Base-by-base conservation (phyloP, 2,888 invertebrate species). In the Ischnura elegans region DNA sequence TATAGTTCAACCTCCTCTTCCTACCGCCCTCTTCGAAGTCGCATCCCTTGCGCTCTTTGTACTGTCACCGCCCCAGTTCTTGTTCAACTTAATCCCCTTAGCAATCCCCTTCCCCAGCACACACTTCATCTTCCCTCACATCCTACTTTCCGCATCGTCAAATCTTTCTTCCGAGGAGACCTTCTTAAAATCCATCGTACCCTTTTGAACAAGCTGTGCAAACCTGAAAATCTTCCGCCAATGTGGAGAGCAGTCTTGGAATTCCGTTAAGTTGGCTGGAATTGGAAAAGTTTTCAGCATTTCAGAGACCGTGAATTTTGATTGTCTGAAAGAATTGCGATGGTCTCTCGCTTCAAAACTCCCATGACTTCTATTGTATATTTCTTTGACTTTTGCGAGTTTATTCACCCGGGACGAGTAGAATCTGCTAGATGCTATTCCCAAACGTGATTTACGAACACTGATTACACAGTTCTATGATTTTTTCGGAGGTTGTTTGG, bases 31-130 rank as follows among this genome's bases (percentile, higher is more conserved):
- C 76, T 36, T 36, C 2, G 61, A 25, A 61, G 5, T 13, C 61
- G n/a, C 61, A 25, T 43, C 85, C 42, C 85, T 43, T 45, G 2
- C 43, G 25, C n/a, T 46, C 86, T 19, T 19, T 19, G 51, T n/a
- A n/a, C 13, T 19, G 51, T 13, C 51, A 51, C 51, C 0, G 8
- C 19, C 85, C 21, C 87, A 25, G 10, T 43, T 43, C 61, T 10
- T 61, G 55, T 90, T 90, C 90, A 43, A 66, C 61, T 61, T 55
- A 61, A 21, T 90, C 61, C 43, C 43, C 90, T 25, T 55, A 36
- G 36, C 51, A 2, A 55, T 29, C 51, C 21, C 87, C 29, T 29
- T 19, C 51, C 5, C 42, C 87, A n/a, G 36, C 36, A 43, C 87
- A 42, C 55, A 42, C 55, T 55, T 90, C 87, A 47, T 87, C 36